Conservation (phyloP, 2,797 vertebrate genomes). For the Anguilla marmorata region DNA sequence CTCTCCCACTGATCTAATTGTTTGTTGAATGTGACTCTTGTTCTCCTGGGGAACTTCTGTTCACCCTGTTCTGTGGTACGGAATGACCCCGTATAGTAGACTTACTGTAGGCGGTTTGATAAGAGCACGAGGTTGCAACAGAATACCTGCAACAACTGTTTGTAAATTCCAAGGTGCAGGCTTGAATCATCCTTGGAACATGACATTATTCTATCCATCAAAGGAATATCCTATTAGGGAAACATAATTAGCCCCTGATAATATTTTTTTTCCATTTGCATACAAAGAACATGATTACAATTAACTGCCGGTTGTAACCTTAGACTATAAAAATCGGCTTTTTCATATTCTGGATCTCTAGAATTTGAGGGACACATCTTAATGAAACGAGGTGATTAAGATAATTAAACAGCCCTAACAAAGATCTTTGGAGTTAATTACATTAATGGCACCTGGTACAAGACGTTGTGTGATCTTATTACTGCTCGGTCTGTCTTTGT, state of each 20-base stretch:
- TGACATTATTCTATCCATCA: not conserved
- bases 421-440: constrained; percentile 43
- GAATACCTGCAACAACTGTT: not conserved
- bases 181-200: not conserved
- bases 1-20: not conserved
- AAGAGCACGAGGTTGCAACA: not conserved
- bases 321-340: constrained; percentile 14
- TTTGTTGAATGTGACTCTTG: not conserved
- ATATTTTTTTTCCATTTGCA: constrained; percentile 45
- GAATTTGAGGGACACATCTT: constrained; percentile 38
- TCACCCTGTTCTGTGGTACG: not conserved
- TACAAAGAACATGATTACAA: constrained; percentile 17
- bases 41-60: not conserved
- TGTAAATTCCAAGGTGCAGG: not conserved
- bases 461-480: constrained; percentile 20
- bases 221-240: constrained; percentile 9
- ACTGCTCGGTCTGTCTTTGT: constrained; percentile 50
- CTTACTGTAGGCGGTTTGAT: not conserved
- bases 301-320: not conserved
- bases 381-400: constrained; percentile 48
- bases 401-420: constrained; percentile 48
- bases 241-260: constrained; percentile 31
- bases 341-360: constrained; percentile 21
- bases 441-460: constrained; percentile 37
- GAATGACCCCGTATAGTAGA: not conserved